Evolutionary conservation across 1,140 invertebrate genomes (phyloP).

Genomic region (Drosophila yakuba): DNA sequence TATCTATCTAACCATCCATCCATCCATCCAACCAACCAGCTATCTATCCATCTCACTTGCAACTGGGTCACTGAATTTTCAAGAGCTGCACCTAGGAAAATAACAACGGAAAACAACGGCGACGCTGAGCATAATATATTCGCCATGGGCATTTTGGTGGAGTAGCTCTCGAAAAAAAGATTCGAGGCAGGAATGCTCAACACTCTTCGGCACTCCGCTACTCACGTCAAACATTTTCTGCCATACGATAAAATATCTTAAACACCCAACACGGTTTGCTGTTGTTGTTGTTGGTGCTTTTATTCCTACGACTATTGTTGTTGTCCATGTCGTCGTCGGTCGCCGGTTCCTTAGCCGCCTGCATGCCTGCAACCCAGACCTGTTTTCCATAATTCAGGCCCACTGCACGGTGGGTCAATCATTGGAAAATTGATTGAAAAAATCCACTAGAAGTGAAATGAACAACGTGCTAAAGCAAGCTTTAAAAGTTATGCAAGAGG

Average conservation of each 20-base stretch:
- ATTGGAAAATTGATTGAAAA: not conserved
- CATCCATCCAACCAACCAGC: conserved; percentile 13
- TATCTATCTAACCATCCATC: conserved; percentile 31
- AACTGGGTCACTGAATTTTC: conserved; percentile 81
- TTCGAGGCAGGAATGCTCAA: conserved; percentile 30
- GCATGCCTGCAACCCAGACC: conserved; percentile 70
- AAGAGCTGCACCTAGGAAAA: conserved; percentile 74
- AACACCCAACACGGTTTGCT: conserved; percentile 46
- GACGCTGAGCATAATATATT: conserved; percentile 43
- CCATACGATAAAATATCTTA: conserved; percentile 52
- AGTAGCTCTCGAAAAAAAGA: conserved; percentile 26
- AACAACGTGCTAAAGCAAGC: not conserved
- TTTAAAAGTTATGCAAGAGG: not conserved
- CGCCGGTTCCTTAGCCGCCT: conserved; percentile 60
- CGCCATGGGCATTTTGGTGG: conserved; percentile 54
- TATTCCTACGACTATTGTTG: conserved; percentile 43
- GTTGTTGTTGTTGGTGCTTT: conserved; percentile 26
- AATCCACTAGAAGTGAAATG: not conserved
- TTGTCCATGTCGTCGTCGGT: conserved; percentile 33
- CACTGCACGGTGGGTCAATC: conserved; percentile 51
- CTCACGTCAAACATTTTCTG: conserved; percentile 50
- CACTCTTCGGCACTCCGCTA: conserved; percentile 29
- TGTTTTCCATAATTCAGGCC: conserved; percentile 75
- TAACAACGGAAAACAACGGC: conserved; percentile 39
- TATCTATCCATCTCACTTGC: conserved; percentile 42